A percentile compares a stretch with the other conserved stretches of the same genome.
Conservation (phyloP, 2,113 vertebrate genomes). For the sheep (Ovis aries) region DNA sequence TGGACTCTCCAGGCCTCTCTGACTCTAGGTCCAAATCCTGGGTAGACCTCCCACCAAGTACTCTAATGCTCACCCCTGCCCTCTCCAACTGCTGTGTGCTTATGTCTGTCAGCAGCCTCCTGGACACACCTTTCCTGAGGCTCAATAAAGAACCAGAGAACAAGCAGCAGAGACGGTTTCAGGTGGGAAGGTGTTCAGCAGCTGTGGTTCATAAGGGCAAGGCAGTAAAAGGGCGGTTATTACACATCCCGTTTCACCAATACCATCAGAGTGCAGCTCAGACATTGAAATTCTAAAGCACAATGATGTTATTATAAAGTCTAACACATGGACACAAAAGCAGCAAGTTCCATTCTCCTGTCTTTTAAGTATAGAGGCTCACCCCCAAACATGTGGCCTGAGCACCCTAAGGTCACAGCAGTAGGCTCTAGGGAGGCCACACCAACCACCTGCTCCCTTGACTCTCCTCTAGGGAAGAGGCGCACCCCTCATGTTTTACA, state of each 20-base stretch:
- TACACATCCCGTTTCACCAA: background rate
- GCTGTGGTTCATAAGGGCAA: accelerated
- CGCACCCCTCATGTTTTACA: accelerated
- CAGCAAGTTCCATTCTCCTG: accelerated
- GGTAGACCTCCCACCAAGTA: accelerated
- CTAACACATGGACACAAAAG: accelerated
- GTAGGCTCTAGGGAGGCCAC: accelerated
- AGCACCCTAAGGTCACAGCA: accelerated
- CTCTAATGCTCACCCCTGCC: accelerated
- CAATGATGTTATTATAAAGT: accelerated
- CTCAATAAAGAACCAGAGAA: background rate
- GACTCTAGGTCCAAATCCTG: background rate
- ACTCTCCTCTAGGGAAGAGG: background rate
- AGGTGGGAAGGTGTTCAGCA: accelerated
- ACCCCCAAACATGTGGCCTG: accelerated
- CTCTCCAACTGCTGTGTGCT: accelerated
- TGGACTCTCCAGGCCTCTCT: accelerated
- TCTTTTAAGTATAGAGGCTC: background rate
- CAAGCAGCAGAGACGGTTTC: too few relatives aligned
- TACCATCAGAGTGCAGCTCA: too few relatives aligned
- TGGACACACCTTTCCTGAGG: accelerated
- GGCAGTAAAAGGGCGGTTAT: accelerated
- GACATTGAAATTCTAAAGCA: accelerated
- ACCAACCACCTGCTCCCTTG: accelerated
- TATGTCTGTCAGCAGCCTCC: background rate